Base-by-base conservation (phyloP, 2,113 vertebrate species). In the Globicephala melas region DNA sequence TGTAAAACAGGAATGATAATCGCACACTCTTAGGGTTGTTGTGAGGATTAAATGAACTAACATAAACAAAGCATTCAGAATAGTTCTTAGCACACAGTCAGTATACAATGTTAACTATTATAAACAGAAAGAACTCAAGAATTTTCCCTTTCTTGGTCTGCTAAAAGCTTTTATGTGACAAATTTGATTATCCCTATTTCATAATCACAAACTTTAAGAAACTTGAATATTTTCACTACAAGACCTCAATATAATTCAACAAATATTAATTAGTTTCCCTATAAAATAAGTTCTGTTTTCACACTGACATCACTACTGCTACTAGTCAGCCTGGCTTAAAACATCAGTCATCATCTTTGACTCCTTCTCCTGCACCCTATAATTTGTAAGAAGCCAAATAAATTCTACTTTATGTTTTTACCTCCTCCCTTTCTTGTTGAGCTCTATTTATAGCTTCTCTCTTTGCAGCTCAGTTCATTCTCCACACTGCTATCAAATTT, bases 141-240 rank as follows among this genome's bases (percentile, higher is more conserved):
- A 85, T 20, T 76, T 21, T 95, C 38, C 62, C n/a, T 71, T 77
- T 74, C 38, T 67, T 79, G 2, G 88, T 74, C 18, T 82, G 47
- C 62, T 88, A 86, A 95, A 76, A 86, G 26, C 60, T 88, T 92
- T 82, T 25, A 38, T 26, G 79, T 47, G 44, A 94, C 65, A 76
- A 86, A 96, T 82, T 97, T 84, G 81, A 92, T 62, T 82, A 94
- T 38, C 77, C 65, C 83, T 77, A 88, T 44, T 93, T 97, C 28
- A 96, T 33, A 94, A 77, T 81, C 77, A 70, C 31, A 68, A 28
- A 85, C 31, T 94, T 63, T 89, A 62, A 79, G 79, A 71, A 92
- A 50, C 36, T 11, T 79, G 47, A 95, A 70, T 68, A 83, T 77
- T 79, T 96, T 96, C 77, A 89, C 41, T 41, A 50, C 80, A 93